Conservation (phyloP, 1,140 invertebrate species). For the Cyrtorhinus lividipennis region DNA sequence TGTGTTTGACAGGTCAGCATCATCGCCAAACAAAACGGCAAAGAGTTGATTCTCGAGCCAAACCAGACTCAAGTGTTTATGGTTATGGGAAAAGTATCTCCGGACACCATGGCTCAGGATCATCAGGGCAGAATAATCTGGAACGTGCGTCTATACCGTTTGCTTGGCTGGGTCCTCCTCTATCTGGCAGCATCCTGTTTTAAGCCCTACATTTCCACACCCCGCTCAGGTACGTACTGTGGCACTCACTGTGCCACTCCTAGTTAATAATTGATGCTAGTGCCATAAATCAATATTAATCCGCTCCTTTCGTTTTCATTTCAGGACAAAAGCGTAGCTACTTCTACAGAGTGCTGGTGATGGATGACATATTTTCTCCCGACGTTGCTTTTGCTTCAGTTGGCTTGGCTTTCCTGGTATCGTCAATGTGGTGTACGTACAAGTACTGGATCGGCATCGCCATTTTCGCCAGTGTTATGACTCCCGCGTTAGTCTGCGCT, state of each 20-base stretch:
- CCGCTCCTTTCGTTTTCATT: not conserved
- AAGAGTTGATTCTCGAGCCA: not conserved
- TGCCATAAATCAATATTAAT: no score
- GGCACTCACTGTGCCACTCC: no score
- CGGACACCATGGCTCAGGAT: conserved; percentile 17
- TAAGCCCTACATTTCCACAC: not conserved
- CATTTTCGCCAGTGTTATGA: conserved; percentile 7
- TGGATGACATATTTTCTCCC: conserved; percentile 15
- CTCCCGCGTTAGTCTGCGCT: conserved; percentile 2
- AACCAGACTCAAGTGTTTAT: conserved; percentile 11
- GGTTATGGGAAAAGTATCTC: conserved; percentile 9
- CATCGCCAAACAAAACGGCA: conserved; percentile 15
- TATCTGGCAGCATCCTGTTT: conserved; percentile 9
- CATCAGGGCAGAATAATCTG: conserved; percentile 17
- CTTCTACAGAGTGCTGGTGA: conserved; percentile 10
- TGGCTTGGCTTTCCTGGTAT: conserved; percentile 6
- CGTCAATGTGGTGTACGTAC: conserved; percentile 11
- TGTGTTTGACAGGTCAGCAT: conserved; percentile 19
- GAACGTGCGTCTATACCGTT: conserved; percentile 11
- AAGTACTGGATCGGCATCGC: conserved; percentile 14
- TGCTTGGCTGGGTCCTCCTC: conserved; percentile 12
- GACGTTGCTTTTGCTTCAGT: conserved; percentile 14
- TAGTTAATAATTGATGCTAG: no score
- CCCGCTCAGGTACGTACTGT: no score
- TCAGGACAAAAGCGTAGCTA: not conserved